Evolutionary conservation across 1,140 invertebrate species (phyloP).

Genomic region (Lepidotrigona ventralis): DNA sequence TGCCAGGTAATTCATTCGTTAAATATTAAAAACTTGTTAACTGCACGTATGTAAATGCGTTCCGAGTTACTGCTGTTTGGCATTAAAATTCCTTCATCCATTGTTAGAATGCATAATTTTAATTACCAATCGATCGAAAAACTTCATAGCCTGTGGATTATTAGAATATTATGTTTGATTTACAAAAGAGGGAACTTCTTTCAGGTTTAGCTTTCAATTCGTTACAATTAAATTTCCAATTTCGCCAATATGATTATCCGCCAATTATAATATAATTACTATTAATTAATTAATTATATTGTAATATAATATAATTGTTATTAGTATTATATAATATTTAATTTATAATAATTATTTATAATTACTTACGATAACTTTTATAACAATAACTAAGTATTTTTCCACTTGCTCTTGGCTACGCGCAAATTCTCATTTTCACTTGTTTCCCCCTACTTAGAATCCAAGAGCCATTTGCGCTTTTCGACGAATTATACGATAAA

Average conservation of each 20-base stretch:
- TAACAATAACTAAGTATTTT: neutral
- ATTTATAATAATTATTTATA: no score
- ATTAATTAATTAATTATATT: no score
- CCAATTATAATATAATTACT: neutral
- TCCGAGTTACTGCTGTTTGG: neutral
- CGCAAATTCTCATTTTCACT: neutral
- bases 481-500: constrained; percentile 91
- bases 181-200: neutral
- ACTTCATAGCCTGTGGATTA: neutral
- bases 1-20: constrained; percentile 81
- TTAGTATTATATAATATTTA: no score
- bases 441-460: constrained; percentile 75
- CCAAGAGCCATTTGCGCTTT: constrained; percentile 90
- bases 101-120: neutral
- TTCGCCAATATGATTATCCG: neutral
- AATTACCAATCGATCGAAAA: neutral
- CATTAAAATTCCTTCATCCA: neutral
- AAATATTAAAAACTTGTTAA: neutral
- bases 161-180: neutral
- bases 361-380: no score
- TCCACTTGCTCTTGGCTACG: neutral
- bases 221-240: neutral
- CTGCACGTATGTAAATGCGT: neutral
- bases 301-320: no score
- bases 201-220: neutral